Percentiles rank a stretch among this genome's conserved stretches.
These are phyloP conservation scores for Aurelia sp. DNA, from an alignment of 30 jellyfish, hydroid and myxozoan genomes.

Conservation along the genomic window DNA sequence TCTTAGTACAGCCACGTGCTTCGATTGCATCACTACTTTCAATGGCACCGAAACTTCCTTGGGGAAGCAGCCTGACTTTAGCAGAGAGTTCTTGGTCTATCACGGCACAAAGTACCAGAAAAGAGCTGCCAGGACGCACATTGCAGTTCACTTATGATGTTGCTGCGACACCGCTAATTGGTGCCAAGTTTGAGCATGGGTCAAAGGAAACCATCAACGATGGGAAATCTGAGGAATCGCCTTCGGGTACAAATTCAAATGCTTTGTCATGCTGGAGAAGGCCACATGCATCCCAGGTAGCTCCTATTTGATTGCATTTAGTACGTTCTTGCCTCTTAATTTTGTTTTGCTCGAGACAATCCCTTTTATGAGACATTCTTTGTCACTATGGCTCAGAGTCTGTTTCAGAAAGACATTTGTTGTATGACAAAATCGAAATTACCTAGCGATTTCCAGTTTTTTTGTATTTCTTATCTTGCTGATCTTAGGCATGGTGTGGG, in stretches of 20 bases:
- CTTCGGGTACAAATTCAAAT: conserved; percentile 45
- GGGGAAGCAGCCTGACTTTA: conserved; percentile 89
- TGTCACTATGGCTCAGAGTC: too few species aligned
- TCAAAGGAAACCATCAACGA: conserved; percentile 62
- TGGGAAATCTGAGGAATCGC: conserved; percentile 55
- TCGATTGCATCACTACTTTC: conserved; percentile 95
- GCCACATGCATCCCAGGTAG: conserved; percentile 99
- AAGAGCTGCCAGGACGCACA: conserved; percentile 99
- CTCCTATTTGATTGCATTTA: too few species aligned
- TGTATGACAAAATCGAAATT: too few species aligned
- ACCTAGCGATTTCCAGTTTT: too few species aligned
- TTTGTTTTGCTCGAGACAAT: too few species aligned
- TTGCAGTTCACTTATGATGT: conserved; percentile 94
- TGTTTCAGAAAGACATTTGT: too few species aligned
- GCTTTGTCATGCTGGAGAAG: conserved; percentile 94
- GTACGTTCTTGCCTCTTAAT: too few species aligned
- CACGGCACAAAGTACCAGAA: conserved; percentile 80
- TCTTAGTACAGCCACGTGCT: conserved; percentile 91
- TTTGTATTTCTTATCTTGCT: too few species aligned
- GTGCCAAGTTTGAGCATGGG: conserved; percentile 83
- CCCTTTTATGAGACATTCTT: too few species aligned
- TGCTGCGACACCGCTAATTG: conserved; percentile 95
- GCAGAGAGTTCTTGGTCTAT: conserved; percentile 93
- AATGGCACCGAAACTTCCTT: conserved; percentile 86
- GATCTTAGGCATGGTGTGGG: too few species aligned